Evolutionary conservation across 2,797 vertebrate genomes (phyloP).

Genomic region (Lacerta viridis): DNA sequence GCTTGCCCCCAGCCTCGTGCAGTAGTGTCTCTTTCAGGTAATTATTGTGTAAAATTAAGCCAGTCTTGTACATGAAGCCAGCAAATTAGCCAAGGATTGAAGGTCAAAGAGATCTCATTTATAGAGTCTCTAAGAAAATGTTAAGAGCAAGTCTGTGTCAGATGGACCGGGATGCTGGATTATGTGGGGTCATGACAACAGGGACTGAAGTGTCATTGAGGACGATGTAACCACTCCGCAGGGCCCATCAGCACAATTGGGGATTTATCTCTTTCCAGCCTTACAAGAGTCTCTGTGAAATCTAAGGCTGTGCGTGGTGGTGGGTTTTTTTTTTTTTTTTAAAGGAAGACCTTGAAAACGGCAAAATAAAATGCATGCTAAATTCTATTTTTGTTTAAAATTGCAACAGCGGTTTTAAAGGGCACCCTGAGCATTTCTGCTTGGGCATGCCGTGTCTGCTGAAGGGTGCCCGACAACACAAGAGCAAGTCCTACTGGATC

Average conservation of each 20-base stretch:
- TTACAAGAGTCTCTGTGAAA: constrained; percentile 68
- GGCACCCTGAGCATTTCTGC: not conserved
- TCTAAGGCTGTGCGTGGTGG: constrained; percentile 68
- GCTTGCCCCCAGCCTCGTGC: constrained; percentile 78
- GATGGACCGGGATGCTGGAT: constrained; percentile 90
- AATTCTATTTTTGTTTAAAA: too few relatives aligned
- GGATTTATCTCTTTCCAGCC: constrained; percentile 69
- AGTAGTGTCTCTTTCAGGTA: constrained; percentile 82
- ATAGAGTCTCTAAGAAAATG: constrained; percentile 87
- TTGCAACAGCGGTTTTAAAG: not conserved
- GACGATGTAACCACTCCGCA: constrained; percentile 72
- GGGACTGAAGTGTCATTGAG: constrained; percentile 81
- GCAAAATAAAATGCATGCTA: constrained; percentile 43
- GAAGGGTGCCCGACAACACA: not conserved
- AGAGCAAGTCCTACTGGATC: not conserved
- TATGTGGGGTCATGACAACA: constrained; percentile 80
- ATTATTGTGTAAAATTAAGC: constrained; percentile 87
- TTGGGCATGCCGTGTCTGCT: not conserved
- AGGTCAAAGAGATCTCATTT: constrained; percentile 88
- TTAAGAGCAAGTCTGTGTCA: constrained; percentile 97
- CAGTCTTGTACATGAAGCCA: constrained; percentile 84
- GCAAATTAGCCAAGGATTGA: constrained; percentile 86
- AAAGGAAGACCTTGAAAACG: constrained; percentile 43
- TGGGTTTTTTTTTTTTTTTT: not conserved
- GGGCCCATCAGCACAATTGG: constrained; percentile 81